Base-by-base conservation (phyloP, 2,888 invertebrate species). In the Sisyra terminalis region DNA sequence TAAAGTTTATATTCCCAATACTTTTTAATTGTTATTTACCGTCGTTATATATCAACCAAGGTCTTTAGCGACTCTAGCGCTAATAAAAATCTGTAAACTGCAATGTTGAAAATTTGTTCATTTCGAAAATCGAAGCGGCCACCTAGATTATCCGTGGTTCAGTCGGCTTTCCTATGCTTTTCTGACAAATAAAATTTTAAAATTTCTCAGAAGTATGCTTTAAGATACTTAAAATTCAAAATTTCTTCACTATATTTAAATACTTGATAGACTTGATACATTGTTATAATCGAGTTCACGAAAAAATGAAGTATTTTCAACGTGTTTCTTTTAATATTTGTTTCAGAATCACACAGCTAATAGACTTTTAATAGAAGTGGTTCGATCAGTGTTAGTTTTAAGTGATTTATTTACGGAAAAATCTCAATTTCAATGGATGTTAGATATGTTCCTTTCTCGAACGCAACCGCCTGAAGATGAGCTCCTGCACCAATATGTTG, bases 351-450 rank as follows among this genome's bases (percentile, higher is more conserved):
- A 60, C 39, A 63, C 66, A 29, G 62, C 68, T 7, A 54, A 68
- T 42, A 55, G 65, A 38, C 53, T 70, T 31, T 53, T 70, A 11
- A 66, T 71, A 37, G 71, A 78, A 55, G 69, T 73, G 18, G 60
- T 78, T 4, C 71, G 73, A 47, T 78, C 79, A 52, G 67, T 81
- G 47, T 67, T 83, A 10, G 71, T 75, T 47, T 71, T 87, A 49
- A 82, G 83, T 1, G 86, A 88, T 60, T 65, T 87, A 44, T 81
- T 81, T 53, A 73, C 72, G 16, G 85, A 85, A 55, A 69, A 72
- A 52, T 68, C 72, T 32, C 87, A 88, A 59, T 86, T 78, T 61
- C 73, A 73, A 51, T 84, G 84, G 81, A 79, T 88, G 74, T 64
- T 83, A 51, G 75, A 80, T 48, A 58, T 79, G 49, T 77, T 78